Conservation (phyloP, 2,113 vertebrate genomes). For the Epinephelus moara region DNA sequence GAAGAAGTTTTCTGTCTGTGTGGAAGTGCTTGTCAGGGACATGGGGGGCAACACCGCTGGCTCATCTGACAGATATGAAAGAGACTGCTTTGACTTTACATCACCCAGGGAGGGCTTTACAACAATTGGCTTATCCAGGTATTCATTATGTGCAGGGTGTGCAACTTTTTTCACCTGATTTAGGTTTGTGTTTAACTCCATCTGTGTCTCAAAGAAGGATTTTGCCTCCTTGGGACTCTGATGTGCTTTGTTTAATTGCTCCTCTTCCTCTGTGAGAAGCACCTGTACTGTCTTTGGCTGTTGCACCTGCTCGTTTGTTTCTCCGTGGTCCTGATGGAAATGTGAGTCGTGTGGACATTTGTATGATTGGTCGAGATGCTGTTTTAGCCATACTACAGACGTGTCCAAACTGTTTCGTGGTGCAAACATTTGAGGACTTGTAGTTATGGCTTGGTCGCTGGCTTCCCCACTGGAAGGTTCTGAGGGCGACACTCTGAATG, state of each 20-base stretch:
- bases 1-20: constrained; percentile 86
- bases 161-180: background rate
- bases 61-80: background rate
- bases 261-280: background rate
- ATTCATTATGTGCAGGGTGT: background rate
- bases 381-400: background rate
- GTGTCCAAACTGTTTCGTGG: background rate
- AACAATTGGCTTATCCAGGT: background rate
- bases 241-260: background rate
- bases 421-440: background rate
- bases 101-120: background rate
- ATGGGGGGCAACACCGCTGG: background rate
- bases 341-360: background rate
- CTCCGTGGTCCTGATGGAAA: background rate
- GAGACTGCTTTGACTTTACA: background rate
- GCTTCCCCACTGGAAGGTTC: constrained; percentile 62
- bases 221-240: background rate
- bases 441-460: constrained; percentile 12
- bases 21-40: constrained; percentile 57
- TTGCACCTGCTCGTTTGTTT: background rate
- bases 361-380: background rate
- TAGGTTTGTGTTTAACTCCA: background rate
- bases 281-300: background rate
- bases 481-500: constrained; percentile 57
- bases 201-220: background rate